Evolutionary conservation across 2,113 vertebrate genomes (phyloP).

Genomic region (Callithrix jacchus): DNA sequence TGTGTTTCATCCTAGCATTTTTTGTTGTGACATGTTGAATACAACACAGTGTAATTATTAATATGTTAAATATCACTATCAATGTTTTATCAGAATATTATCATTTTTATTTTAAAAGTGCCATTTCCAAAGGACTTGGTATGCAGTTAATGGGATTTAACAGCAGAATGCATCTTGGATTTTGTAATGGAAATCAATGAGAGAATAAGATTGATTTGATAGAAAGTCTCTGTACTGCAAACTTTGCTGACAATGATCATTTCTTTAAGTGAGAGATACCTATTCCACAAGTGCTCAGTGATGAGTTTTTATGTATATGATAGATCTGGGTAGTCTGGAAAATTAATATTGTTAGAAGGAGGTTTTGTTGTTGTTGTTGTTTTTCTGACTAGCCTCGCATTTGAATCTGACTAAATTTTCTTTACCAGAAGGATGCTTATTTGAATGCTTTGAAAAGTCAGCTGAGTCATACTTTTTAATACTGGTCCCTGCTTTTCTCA

Average conservation of each 20-base stretch:
- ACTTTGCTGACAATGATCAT: slow-evolving; percentile 71
- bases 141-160: slow-evolving; percentile 60
- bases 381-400: slow-evolving; percentile 58
- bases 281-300: slow-evolving; percentile 65
- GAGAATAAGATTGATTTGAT: slow-evolving; percentile 70
- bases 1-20: slow-evolving; percentile 33
- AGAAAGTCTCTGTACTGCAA: slow-evolving; percentile 61
- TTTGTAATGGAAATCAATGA: slow-evolving; percentile 73
- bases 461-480: background rate
- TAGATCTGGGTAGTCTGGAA: slow-evolving; percentile 64
- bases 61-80: slow-evolving; percentile 58
- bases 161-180: slow-evolving; percentile 55
- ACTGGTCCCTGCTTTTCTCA: background rate
- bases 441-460: slow-evolving; percentile 31
- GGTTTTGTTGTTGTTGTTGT: background rate
- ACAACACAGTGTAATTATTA: slow-evolving; percentile 40
- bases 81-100: slow-evolving; percentile 60
- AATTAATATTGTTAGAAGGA: slow-evolving; percentile 69
- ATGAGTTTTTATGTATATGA: slow-evolving; percentile 72
- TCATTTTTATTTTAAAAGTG: slow-evolving; percentile 64
- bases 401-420: slow-evolving; percentile 65
- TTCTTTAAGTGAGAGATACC: slow-evolving; percentile 67
- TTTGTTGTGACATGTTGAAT: slow-evolving; percentile 53
- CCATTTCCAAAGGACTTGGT: slow-evolving; percentile 57
- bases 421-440: slow-evolving; percentile 42